Percentiles rank a stretch among this genome's conserved stretches.
Conservation (phyloP, 2,888 invertebrate genomes). For the Resseliella maxima region DNA sequence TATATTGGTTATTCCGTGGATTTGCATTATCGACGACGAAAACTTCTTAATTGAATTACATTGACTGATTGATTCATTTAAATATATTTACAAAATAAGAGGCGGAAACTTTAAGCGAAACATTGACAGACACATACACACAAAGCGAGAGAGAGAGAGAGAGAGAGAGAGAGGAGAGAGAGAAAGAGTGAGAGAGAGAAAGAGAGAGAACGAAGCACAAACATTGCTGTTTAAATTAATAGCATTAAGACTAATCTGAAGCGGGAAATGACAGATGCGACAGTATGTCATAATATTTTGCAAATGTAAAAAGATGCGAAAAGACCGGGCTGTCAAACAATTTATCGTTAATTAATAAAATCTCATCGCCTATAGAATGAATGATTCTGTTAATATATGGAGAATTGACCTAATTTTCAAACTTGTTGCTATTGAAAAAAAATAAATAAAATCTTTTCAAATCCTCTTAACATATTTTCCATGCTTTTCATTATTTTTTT, state of each 20-base stretch:
- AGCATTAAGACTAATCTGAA: constrained; percentile 14
- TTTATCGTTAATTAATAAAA: neutral
- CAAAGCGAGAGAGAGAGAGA: too few relatives aligned
- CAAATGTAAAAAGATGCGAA: neutral
- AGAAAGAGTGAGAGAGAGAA: too few relatives aligned
- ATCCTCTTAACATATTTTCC: neutral
- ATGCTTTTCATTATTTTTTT: neutral
- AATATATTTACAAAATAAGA: neutral
- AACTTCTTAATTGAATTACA: neutral
- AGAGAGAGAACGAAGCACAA: too few relatives aligned
- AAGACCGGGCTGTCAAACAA: neutral
- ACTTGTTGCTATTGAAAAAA: too few relatives aligned
- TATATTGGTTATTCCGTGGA: neutral
- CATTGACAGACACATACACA: neutral
- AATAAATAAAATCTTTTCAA: too few relatives aligned
- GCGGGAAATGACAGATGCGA: neutral
- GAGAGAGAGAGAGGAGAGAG: too few relatives aligned
- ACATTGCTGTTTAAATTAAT: neutral
- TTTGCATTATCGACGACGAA: neutral
- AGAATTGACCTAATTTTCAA: too few relatives aligned
- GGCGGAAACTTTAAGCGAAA: neutral
- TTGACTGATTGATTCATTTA: neutral
- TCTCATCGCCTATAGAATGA: neutral
- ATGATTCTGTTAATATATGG: too few relatives aligned
- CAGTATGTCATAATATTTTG: neutral